phyloP scores from a whole-genome alignment of 2,888 invertebrate genomes.

The Notocelia uddmanniana region DNA sequence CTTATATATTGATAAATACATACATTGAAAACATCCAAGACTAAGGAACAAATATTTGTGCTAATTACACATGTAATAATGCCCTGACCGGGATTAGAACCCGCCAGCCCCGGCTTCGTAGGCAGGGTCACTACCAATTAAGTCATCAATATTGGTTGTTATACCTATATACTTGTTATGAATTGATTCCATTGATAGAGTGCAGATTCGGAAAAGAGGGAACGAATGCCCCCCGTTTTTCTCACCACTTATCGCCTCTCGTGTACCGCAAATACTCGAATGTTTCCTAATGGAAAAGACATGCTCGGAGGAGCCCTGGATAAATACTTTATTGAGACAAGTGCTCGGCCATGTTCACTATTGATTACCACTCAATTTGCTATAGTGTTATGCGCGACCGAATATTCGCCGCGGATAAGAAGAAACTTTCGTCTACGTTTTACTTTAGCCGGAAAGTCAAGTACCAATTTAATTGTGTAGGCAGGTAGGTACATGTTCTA shows the following conservation, averaged over 20 bases:
- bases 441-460: neutral
- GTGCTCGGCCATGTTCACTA: constrained; percentile 69
- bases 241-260: constrained; percentile 77
- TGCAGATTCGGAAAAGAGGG: constrained; percentile 27
- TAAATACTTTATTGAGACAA: constrained; percentile 84
- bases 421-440: neutral
- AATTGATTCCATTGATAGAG: constrained; percentile 29
- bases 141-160: too few species aligned
- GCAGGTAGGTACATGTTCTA: too few species aligned
- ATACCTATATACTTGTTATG: too few species aligned
- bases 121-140: too few species aligned
- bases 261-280: constrained; percentile 81
- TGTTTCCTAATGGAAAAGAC: constrained; percentile 85
- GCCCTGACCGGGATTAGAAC: too few species aligned
- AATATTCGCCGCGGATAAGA: neutral
- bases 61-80: too few species aligned
- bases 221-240: constrained; percentile 61
- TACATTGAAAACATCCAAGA: too few species aligned
- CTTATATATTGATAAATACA: too few species aligned
- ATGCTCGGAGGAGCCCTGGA: constrained; percentile 77
- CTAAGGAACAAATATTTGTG: too few species aligned
- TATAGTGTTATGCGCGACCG: constrained; percentile 3
- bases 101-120: too few species aligned
- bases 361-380: constrained; percentile 63
- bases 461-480: neutral